Evolutionary conservation across 2,797 vertebrate genomes (phyloP), one percentile per base, ranked within the genome.

Genomic region (Lophius americanus): DNA sequence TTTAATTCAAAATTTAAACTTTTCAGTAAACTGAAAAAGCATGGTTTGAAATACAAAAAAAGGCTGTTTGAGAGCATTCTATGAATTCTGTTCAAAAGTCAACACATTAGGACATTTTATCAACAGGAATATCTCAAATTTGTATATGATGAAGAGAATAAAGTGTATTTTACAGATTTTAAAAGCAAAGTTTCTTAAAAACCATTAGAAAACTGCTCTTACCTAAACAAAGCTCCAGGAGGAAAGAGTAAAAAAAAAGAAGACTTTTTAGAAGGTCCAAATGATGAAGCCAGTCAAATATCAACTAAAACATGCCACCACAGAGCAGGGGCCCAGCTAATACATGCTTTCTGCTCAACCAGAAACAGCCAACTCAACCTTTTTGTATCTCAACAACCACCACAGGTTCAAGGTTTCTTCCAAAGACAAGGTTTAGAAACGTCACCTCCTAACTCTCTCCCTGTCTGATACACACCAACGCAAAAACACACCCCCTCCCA

Each of bases 361-460:
- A 89, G 57, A 76, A 83, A 75, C 76, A 82, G 88, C 70, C 74
- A 85, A 78, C 75, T 84, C 81, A 77, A 87, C 76, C 84, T 85
- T 79, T 62, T 68, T 89, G 86, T 70, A 85, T 90, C 77, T 87
- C 85, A 91, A 81, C 74, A 83, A 75, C 77, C 71, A 87, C 87
- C 86, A 85, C 81, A 87, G 87, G 89, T 92, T 89, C 87, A 88
- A 89, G 91, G 88, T 88, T 83, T 81, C 88, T 90, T 92, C 91
- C 87, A 76, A 84, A 90, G 83, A 90, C 81, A 81, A 84, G 78
- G 86, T 77, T 81, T 78, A 76, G 85, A 92, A 90, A 91, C 91
- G 90, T 90, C 92, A 91, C 90, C 90, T 91, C 89, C 86, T 86
- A 86, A 83, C 75, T 59, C 82, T 74, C 79, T 46, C 71, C 46